Evolutionary conservation across 2,113 vertebrate genomes (phyloP).

Genomic region (Sminthopsis crassicaudata): DNA sequence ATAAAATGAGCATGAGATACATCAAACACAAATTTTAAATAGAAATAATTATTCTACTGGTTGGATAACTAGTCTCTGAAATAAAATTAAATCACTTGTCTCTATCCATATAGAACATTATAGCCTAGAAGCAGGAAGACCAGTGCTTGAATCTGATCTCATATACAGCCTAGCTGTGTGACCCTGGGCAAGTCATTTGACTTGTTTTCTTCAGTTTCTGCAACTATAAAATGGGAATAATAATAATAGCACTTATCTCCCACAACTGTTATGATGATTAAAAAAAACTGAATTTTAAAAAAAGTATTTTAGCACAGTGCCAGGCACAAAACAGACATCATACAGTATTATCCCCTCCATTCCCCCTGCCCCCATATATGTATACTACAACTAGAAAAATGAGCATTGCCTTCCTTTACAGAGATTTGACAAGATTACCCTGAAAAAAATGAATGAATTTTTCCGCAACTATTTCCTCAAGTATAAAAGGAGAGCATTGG

Average conservation of each 20-base stretch:
- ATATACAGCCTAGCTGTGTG: neutral
- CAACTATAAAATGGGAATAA: neutral
- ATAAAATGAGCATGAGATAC: neutral
- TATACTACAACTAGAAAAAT: neutral
- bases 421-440: neutral
- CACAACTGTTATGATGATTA: neutral
- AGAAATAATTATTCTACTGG: neutral
- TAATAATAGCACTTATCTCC: neutral
- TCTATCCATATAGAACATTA: neutral
- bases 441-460: neutral
- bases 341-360: accelerated
- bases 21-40: neutral
- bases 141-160: neutral
- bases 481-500: neutral
- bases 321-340: neutral
- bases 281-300: neutral
- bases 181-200: neutral
- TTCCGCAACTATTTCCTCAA: neutral
- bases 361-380: neutral
- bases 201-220: neutral
- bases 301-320: neutral
- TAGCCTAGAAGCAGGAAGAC: neutral
- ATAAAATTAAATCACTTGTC: neutral
- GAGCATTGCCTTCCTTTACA: neutral
- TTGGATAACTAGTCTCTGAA: neutral